Conservation (phyloP, 30 jellyfish, hydroid and myxozoan genomes). For the Cassiopea andromeda region DNA sequence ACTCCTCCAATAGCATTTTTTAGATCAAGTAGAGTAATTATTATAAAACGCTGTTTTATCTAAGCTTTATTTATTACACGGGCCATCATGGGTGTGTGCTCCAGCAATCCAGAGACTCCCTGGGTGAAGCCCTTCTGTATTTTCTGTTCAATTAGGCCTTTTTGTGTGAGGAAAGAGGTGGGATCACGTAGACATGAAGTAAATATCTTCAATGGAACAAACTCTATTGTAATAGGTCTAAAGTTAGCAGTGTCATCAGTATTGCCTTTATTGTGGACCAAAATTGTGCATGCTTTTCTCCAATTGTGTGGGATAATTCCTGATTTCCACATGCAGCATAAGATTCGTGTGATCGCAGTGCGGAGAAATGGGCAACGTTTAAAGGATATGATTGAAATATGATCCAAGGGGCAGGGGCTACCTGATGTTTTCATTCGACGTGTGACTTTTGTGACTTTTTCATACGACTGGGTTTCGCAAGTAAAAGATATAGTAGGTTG, state of each 20-base stretch:
- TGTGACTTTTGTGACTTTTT: not conserved
- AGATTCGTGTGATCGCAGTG: not conserved
- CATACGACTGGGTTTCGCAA: not conserved
- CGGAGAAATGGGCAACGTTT: not conserved
- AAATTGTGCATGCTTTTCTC: conserved; percentile 1
- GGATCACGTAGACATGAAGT: too few relatives aligned
- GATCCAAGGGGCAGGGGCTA: not conserved
- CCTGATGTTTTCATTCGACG: not conserved
- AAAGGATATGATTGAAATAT: not conserved
- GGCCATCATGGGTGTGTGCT: not conserved
- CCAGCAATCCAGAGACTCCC: not conserved
- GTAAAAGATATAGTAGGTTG: not conserved
- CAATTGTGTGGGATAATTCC: not conserved
- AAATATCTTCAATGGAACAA: too few relatives aligned
- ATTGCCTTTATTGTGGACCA: not conserved
- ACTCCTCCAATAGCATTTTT: conserved; percentile 2
- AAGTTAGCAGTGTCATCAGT: not conserved
- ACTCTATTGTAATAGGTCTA: not conserved
- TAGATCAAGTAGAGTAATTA: too few relatives aligned
- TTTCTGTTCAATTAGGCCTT: too few relatives aligned
- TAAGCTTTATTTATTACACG: not conserved
- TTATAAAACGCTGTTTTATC: conserved; percentile 26
- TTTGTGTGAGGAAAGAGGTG: too few relatives aligned
- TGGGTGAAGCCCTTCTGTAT: not conserved
- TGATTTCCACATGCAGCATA: not conserved